Evolutionary conservation across 2,797 vertebrate species (phyloP).

Genomic region (Luscinia luscinia): DNA sequence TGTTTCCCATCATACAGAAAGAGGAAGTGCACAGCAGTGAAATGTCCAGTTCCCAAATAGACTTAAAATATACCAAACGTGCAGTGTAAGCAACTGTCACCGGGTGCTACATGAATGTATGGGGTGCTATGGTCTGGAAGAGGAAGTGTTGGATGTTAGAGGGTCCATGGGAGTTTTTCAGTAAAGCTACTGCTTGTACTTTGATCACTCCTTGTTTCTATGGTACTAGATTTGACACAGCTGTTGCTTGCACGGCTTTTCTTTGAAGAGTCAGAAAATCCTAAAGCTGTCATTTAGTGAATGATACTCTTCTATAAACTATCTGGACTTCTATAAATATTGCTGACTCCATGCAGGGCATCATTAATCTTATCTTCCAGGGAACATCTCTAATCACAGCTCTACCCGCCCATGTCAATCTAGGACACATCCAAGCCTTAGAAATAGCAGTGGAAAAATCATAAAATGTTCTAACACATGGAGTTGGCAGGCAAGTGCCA

Average conservation of each 20-base stretch:
- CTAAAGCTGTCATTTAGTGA: conserved; percentile 1
- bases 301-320: conserved; percentile 9
- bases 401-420: conserved; percentile 26
- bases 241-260: background rate
- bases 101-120: background rate
- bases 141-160: background rate
- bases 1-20: background rate
- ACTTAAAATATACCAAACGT: background rate
- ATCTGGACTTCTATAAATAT: conserved; percentile 57
- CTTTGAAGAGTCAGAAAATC: conserved; percentile 37
- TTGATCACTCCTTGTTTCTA: background rate
- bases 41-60: background rate
- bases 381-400: conserved; percentile 49
- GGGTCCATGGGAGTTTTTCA: background rate
- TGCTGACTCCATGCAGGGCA: conserved; percentile 9
- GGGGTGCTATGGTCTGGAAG: background rate
- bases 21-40: background rate
- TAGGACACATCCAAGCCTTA: conserved; percentile 36
- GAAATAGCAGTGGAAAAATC: conserved; percentile 37
- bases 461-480: conserved; percentile 43
- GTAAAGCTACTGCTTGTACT: background rate
- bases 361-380: conserved; percentile 41
- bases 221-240: background rate
- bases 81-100: background rate
- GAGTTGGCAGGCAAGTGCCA: conserved; percentile 15